phyloP scores from a whole-genome alignment of 92 coral and sea anemone genomes.

The Actinostola sp. region DNA sequence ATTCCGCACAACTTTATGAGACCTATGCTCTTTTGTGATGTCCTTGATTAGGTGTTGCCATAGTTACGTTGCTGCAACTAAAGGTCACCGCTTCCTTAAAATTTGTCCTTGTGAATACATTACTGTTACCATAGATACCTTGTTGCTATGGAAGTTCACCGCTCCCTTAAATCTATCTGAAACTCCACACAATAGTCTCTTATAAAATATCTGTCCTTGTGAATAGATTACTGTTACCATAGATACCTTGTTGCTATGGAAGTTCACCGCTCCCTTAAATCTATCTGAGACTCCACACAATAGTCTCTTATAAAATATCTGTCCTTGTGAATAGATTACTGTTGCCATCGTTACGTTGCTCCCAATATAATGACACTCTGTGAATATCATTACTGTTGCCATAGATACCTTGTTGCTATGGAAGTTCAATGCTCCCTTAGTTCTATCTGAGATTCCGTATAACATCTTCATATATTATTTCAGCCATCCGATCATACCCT shows the following conservation, averaged over 20 bases:
- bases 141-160: neutral
- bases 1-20: too few species aligned
- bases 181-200: conserved; percentile 61
- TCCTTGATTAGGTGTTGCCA: too few species aligned
- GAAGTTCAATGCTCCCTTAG: neutral
- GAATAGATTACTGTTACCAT: neutral
- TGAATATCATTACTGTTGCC: neutral
- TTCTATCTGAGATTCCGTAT: conserved; percentile 46
- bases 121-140: neutral
- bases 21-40: too few species aligned
- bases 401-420: neutral
- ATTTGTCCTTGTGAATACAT: neutral
- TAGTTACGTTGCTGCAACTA: too few species aligned
- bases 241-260: neutral
- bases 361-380: too few species aligned
- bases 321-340: neutral
- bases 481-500: conserved; percentile 91
- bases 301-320: too few species aligned
- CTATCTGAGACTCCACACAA: conserved; percentile 53
- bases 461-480: conserved; percentile 81
- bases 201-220: neutral
- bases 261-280: neutral
- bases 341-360: neutral
- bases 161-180: conserved; percentile 6
- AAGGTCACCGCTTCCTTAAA: too few species aligned